phyloP scores from a whole-genome alignment of 2,113 vertebrate genomes.

The Dendropsophus ebraccatus region DNA sequence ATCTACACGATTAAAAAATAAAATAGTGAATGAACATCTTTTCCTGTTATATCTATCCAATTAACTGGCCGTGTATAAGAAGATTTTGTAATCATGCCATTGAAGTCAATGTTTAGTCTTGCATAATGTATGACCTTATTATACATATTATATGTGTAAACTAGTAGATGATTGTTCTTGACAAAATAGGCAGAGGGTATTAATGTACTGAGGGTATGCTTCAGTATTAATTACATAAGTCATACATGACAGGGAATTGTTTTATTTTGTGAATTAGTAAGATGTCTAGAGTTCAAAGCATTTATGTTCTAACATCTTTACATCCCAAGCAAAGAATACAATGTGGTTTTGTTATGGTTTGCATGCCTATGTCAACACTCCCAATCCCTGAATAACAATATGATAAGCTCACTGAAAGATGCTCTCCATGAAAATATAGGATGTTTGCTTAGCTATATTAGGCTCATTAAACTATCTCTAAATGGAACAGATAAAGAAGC shows the following conservation, averaged over 20 bases:
- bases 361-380: slow-evolving; percentile 46
- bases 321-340: slow-evolving; percentile 27
- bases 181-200: slow-evolving; percentile 6
- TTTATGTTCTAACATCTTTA: slow-evolving; percentile 30
- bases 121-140: slow-evolving; percentile 13
- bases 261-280: slow-evolving; percentile 24
- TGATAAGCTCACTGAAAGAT: slow-evolving; percentile 52
- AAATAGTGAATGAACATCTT: not conserved
- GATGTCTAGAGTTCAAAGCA: slow-evolving; percentile 42
- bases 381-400: slow-evolving; percentile 44
- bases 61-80: not conserved
- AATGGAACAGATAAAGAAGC: slow-evolving; percentile 29
- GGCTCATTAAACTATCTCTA: slow-evolving; percentile 23
- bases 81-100: not conserved
- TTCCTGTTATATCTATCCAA: not conserved
- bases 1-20: not conserved
- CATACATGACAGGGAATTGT: slow-evolving; percentile 2
- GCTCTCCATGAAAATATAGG: slow-evolving; percentile 21
- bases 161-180: not conserved
- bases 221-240: slow-evolving; percentile 19
- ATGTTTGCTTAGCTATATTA: slow-evolving; percentile 39
- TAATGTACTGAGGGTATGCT: not conserved
- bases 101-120: slow-evolving; percentile 3
- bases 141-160: not conserved
- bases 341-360: slow-evolving; percentile 31